Evolutionary conservation across 2,888 invertebrate species (phyloP), one percentile per base, ranked within the genome.

Genomic region (Drosophila limbata): DNA sequence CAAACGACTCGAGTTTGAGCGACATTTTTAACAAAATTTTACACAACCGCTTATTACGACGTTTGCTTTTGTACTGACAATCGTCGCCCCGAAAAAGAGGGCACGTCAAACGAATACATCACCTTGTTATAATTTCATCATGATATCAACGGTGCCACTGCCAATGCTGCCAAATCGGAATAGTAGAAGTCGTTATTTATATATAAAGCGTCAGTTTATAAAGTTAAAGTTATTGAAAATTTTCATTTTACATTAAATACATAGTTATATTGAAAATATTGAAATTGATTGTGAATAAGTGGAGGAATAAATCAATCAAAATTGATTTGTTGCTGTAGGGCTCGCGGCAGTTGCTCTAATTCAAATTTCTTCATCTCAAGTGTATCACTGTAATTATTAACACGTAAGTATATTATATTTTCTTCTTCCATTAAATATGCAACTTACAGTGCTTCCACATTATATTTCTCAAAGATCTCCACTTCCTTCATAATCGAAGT

Each of bases 361-460:
- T 73, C 17, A 17, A 42, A 53, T 47, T 37, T 45, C 1, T 4
- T 0, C 13, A 42, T 11, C 3, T 53, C 57, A 2, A 59, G 11
- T 4, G 25, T 10, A n/a, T 66, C 57, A 2, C 71, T 67, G 13
- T 1, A 67, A 74, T 45, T 10, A 33, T 21, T 44, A 13, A 47
- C 1, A 31, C 2, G 19, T 64, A 15, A 13, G 19, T 31, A 10
- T 2, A 15, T 15, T 25, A 28, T n/a, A 17, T 11, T 8, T 11
- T 8, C 19, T 31, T 1, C 39, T 9, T 28, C 31, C 8, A 10
- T 25, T 28, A 10, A 4, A 4, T 33, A 13, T n/a, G 3, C 0
- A 4, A 44, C 55, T 74, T 40, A 74, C 59, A 21, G 35, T 11
- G 62, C 51, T 1, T 74, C 62, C 3, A 31, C 28, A 8, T 73